A percentile compares a stretch with the other conserved stretches of the same genome.
Conservation (phyloP, 1,140 invertebrate species). For the Saccostrea glomerata region DNA sequence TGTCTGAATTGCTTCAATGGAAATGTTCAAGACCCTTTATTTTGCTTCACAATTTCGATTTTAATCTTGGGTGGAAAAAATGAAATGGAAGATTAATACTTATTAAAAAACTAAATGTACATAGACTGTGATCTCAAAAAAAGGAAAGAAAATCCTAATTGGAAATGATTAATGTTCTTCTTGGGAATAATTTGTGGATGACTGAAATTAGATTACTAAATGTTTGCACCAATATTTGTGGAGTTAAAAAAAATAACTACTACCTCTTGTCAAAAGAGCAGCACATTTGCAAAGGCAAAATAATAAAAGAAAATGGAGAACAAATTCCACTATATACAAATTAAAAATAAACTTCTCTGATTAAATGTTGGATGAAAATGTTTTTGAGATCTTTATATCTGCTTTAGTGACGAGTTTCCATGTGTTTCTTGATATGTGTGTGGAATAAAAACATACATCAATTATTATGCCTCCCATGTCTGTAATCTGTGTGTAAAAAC, state of each 20-base stretch:
- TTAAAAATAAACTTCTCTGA: constrained; percentile 2
- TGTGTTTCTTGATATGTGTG: constrained; percentile 15
- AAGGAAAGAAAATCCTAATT: not conserved
- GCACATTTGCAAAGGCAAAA: constrained; percentile 33
- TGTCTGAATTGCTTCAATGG: constrained; percentile 33
- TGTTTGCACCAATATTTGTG: constrained; percentile 34
- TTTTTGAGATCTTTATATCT: constrained; percentile 21
- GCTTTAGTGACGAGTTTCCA: not conserved
- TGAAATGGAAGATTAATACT: constrained; percentile 9
- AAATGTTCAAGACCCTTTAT: constrained; percentile 25
- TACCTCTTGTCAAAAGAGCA: constrained; percentile 29
- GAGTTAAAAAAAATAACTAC: not conserved
- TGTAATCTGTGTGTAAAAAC: constrained; percentile 29
- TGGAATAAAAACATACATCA: constrained; percentile 17
- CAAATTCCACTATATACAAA: constrained; percentile 24
- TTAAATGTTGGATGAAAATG: constrained; percentile 31
- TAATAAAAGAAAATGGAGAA: not conserved
- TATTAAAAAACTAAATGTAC: not conserved
- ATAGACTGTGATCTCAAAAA: not conserved
- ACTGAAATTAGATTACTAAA: not conserved
- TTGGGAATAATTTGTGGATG: not conserved
- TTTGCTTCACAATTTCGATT: not conserved
- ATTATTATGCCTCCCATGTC: constrained; percentile 19
- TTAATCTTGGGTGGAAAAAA: not conserved
- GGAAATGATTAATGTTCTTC: constrained; percentile 13